Conservation (phyloP, 2,797 vertebrate genomes). For the Ataeniobius toweri region DNA sequence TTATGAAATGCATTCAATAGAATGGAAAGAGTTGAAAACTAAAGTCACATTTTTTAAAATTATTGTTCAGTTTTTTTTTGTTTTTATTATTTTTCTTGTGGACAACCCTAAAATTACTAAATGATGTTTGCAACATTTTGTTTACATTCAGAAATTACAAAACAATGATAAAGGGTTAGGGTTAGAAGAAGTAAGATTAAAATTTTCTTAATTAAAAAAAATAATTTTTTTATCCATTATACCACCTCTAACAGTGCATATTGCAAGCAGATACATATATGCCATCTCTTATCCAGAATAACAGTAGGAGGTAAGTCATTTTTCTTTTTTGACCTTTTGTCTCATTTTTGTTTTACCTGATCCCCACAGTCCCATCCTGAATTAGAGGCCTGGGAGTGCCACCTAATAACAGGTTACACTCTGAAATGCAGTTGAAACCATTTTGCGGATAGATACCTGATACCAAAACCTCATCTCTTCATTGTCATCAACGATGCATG, state of each 20-base stretch:
- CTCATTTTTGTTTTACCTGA: slow-evolving; percentile 37
- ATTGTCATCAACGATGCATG: slow-evolving; percentile 74
- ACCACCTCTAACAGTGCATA: not conserved
- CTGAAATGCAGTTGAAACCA: slow-evolving; percentile 37
- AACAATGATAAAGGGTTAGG: not conserved
- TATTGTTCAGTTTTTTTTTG: not conserved
- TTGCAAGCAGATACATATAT: slow-evolving; percentile 8
- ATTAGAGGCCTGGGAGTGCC: slow-evolving; percentile 65
- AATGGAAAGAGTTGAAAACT: not conserved
- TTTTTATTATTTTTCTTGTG: not conserved
- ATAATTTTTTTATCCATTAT: not conserved
- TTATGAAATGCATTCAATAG: too few relatives aligned
- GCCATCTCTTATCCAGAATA: slow-evolving; percentile 2
- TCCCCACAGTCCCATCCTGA: slow-evolving; percentile 37
- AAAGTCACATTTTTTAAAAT: not conserved
- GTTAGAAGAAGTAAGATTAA: not conserved
- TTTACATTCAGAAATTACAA: not conserved
- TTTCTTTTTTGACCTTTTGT: slow-evolving; percentile 38
- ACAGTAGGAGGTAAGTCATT: slow-evolving; percentile 43
- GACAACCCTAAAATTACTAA: slow-evolving; percentile 38
- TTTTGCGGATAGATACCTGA: slow-evolving; percentile 72
- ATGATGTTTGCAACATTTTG: slow-evolving; percentile 17
- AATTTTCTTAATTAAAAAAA: not conserved
- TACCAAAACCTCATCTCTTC: slow-evolving; percentile 71
- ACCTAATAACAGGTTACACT: slow-evolving; percentile 70